Conservation (phyloP, 2,888 invertebrate genomes). For the Trichopoda pennipes region DNA sequence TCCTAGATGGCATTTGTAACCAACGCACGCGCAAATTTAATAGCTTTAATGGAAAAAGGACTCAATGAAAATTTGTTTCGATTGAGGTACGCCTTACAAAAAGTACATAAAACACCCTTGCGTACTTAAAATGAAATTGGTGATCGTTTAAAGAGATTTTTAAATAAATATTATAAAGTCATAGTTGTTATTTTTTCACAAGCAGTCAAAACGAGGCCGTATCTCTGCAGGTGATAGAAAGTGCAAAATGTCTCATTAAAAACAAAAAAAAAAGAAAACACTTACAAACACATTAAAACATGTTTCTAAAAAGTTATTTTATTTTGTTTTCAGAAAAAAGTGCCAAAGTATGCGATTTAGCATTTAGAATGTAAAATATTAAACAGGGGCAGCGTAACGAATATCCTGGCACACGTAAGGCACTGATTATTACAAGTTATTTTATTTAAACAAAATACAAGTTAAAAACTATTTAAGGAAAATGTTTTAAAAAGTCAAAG, state of each 20-base stretch:
- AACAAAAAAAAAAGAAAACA: too few species aligned
- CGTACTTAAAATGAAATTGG: slow-evolving; percentile 38
- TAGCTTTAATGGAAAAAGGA: slow-evolving; percentile 43
- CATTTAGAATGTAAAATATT: slow-evolving; percentile 21
- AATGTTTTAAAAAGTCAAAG: slow-evolving; percentile 34
- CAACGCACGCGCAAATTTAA: slow-evolving; percentile 69
- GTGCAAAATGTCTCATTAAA: slow-evolving; percentile 70
- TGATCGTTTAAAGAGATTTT: slow-evolving; percentile 33
- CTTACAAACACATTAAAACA: background rate
- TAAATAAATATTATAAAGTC: slow-evolving; percentile 1
- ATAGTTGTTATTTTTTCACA: slow-evolving; percentile 39
- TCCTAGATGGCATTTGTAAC: slow-evolving; percentile 30
- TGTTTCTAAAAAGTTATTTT: background rate
- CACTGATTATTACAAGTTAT: slow-evolving; percentile 47
- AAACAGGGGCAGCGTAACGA: slow-evolving; percentile 70
- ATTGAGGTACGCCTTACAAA: slow-evolving; percentile 55
- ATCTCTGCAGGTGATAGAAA: slow-evolving; percentile 64
- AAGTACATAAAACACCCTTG: slow-evolving; percentile 56
- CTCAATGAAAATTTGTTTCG: slow-evolving; percentile 47
- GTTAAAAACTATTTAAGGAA: background rate
- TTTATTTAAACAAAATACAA: background rate
- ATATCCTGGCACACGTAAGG: slow-evolving; percentile 71
- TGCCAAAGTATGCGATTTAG: slow-evolving; percentile 69
- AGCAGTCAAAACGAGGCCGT: slow-evolving; percentile 72
- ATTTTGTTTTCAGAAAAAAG: slow-evolving; percentile 26